phyloP scores from a whole-genome alignment of 2,888 invertebrate species.

The Callinectes sapidus region DNA sequence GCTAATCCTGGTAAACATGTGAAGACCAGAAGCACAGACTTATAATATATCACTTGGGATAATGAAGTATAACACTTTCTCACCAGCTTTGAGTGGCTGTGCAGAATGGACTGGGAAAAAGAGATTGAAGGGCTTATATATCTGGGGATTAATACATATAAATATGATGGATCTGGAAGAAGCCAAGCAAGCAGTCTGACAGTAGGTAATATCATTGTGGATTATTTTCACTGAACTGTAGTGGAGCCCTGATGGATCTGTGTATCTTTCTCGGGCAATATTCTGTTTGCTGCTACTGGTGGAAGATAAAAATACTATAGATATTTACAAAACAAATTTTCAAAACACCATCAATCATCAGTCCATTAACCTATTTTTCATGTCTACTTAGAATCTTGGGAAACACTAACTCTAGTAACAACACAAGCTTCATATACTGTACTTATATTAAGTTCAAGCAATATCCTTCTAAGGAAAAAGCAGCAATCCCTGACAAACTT shows the following conservation, averaged over 20 bases:
- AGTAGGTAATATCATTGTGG: constrained; percentile 7
- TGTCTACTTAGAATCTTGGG: background rate
- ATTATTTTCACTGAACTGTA: background rate
- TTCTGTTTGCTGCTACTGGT: background rate
- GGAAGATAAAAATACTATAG: background rate
- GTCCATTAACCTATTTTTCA: background rate
- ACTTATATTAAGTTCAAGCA: background rate
- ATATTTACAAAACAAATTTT: background rate
- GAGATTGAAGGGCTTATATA: constrained; percentile 50
- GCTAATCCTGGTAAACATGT: constrained; percentile 42
- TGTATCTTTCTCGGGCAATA: background rate
- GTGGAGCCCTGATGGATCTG: constrained; percentile 17
- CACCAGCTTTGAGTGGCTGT: constrained; percentile 68
- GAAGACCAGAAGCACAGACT: constrained; percentile 24
- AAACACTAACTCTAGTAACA: background rate
- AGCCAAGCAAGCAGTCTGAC: constrained; percentile 53
- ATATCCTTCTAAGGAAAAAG: background rate
- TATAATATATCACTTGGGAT: constrained; percentile 42
- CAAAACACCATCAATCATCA: background rate
- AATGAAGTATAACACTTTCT: constrained; percentile 57
- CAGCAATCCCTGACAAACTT: background rate
- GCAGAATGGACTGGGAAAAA: constrained; percentile 69
- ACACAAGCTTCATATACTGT: background rate
- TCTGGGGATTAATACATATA: constrained; percentile 40
- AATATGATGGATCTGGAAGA: constrained; percentile 46